Evolutionary conservation across 2,113 vertebrate genomes (phyloP), one percentile per base, ranked within the genome.

Genomic region (Macroglossus sobrinus): DNA sequence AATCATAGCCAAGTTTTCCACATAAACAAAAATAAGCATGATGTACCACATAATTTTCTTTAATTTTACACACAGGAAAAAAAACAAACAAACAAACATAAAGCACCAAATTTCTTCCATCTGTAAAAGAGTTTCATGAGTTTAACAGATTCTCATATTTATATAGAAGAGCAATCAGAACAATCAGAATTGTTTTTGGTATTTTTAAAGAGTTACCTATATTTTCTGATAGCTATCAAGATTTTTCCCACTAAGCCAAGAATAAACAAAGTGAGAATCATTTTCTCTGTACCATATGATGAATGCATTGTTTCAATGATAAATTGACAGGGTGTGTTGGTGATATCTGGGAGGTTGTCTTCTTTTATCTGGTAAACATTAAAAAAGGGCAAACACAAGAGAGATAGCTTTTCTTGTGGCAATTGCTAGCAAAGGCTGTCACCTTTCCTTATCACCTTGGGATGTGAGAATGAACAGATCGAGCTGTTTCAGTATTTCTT

Each of bases 341-440:
- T 28, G 35, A 40, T 95, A 68, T 59, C 91, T 87, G 50, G 84
- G 53, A 84, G 50, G 75, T 66, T 72, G 30, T 95, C 64, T 45
- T 91, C 91, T 89, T 95, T 96, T 91, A 93, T 94, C 74, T 93
- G 22, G 63, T 43, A 86, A 96, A 96, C 75, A 94, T 72, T 80
- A n/a, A 50, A 63, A 68, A 80, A 50, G 13, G 43, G 53, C 82
- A 96, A 94, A 93, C 86, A 91, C 47, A 79, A 93, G 78, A 43
- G 38, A 94, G 85, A 55, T 0, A 55, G 40, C 16, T 84, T 81
- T 84, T 59, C 85, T 61, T 68, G 33, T 24, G 82, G 82, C 30
- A 82, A 63, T 35, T 92, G 72, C 68, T 93, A 81, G 92, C 45
- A 74, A 53, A 92, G 63, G 63, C 75, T 88, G 50, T 79, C 88